These are phyloP conservation scores for Drosophila novamexicana DNA, from an alignment of 1,140 invertebrate genomes.

Conservation along the genomic window DNA sequence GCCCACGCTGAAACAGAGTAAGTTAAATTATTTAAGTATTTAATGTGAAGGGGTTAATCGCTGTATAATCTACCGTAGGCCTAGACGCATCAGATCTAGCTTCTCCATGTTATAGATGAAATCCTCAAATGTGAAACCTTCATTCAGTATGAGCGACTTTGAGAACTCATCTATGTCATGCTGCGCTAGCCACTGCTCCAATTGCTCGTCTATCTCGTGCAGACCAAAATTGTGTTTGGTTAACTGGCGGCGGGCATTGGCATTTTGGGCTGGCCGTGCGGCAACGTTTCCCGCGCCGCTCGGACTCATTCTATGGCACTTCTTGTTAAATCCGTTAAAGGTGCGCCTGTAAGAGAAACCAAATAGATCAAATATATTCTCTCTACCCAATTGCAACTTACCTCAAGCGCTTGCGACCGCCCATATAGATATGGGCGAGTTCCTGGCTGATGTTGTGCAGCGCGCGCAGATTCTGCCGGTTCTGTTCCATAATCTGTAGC, in stretches of 20 bases:
- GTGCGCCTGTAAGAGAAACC: slow-evolving; percentile 66
- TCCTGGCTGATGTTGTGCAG: slow-evolving; percentile 76
- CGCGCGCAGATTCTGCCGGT: slow-evolving; percentile 75
- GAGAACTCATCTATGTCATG: slow-evolving; percentile 86
- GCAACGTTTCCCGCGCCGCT: slow-evolving; percentile 38
- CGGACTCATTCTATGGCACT: slow-evolving; percentile 76
- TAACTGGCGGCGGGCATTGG: slow-evolving; percentile 58
- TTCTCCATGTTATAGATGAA: slow-evolving; percentile 89
- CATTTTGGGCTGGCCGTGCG: slow-evolving; percentile 38
- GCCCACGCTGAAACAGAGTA: slow-evolving; percentile 60
- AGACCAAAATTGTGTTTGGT: slow-evolving; percentile 85
- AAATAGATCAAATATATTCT: background rate
- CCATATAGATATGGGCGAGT: slow-evolving; percentile 74
- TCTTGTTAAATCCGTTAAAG: slow-evolving; percentile 77
- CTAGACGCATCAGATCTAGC: slow-evolving; percentile 90
- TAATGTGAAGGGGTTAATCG: background rate
- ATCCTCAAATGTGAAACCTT: slow-evolving; percentile 92
- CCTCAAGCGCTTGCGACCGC: slow-evolving; percentile 68
- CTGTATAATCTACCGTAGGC: slow-evolving; percentile 87
- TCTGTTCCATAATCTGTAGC: slow-evolving; percentile 79
- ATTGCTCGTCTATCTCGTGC: slow-evolving; percentile 87
- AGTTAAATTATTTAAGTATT: background rate
- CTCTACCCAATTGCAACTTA: background rate
- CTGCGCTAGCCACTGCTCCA: slow-evolving; percentile 87
- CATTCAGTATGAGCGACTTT: slow-evolving; percentile 88